These are phyloP conservation scores for Sycophila sp. DNA, from an alignment of 1,140 invertebrate species.

Conservation along the genomic window DNA sequence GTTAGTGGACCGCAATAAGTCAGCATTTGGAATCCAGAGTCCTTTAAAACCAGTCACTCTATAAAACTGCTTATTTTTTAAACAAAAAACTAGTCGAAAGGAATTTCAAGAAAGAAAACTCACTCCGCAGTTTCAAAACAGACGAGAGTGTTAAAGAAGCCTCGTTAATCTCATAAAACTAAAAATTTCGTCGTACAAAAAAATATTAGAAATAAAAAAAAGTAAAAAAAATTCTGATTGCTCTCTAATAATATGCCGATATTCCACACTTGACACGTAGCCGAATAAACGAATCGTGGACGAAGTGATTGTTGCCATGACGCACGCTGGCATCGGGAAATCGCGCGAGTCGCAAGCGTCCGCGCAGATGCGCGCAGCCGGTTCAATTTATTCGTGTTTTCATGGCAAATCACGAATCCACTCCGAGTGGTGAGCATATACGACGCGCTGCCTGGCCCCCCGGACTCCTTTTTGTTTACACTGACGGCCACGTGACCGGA, in stretches of 20 bases:
- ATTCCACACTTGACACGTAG: not conserved
- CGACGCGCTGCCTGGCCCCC: slow-evolving; percentile 24
- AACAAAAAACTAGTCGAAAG: too few species aligned
- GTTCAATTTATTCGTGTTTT: slow-evolving; percentile 10
- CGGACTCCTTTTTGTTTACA: slow-evolving; percentile 46
- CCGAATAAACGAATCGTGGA: slow-evolving; percentile 5
- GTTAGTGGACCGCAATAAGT: too few species aligned
- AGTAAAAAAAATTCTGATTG: not conserved
- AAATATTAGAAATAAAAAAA: not conserved
- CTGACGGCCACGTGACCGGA: slow-evolving; percentile 45
- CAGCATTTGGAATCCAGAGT: too few species aligned
- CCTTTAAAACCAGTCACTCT: too few species aligned
- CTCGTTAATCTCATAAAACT: too few species aligned
- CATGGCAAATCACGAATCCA: slow-evolving; percentile 37
- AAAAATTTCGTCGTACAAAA: too few species aligned
- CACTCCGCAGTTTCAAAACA: too few species aligned
- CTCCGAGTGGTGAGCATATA: slow-evolving; percentile 33
- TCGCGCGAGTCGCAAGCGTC: too few species aligned
- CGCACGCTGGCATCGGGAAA: not conserved
- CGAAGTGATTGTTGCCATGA: not conserved
- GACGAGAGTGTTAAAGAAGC: too few species aligned
- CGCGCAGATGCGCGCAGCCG: too few species aligned
- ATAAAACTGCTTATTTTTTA: too few species aligned
- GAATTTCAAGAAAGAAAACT: too few species aligned
- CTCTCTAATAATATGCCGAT: not conserved